phyloP scores from a whole-genome alignment of 2,113 vertebrate genomes.

The Dolichallabes microphthalmus region DNA sequence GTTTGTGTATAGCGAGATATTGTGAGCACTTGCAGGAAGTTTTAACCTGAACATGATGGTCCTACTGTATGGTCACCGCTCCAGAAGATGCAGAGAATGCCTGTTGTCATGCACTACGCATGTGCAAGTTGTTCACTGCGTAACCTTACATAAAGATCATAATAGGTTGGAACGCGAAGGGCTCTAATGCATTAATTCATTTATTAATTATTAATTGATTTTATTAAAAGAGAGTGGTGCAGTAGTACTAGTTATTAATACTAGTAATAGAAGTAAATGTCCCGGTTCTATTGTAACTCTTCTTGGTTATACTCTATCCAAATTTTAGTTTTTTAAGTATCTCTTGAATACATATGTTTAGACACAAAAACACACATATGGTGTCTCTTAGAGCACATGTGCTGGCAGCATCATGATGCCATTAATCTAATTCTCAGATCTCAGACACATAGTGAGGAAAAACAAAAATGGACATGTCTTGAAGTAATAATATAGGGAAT shows the following conservation, averaged over 20 bases:
- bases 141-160: neutral
- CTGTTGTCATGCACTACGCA: neutral
- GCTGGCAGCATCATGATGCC: constrained; percentile 14
- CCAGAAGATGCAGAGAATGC: neutral
- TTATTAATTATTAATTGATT: neutral
- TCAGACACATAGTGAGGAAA: neutral
- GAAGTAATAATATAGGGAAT: neutral
- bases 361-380: neutral
- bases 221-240: neutral
- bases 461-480: neutral
- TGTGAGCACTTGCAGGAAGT: neutral
- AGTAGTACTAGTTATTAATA: neutral
- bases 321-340: neutral
- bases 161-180: neutral
- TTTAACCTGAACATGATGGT: neutral
- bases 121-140: neutral
- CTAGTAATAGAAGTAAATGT: neutral
- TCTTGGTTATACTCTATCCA: neutral
- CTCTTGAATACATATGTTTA: neutral
- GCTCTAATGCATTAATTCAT: neutral
- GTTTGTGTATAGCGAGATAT: neutral
- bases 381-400: constrained; percentile 4
- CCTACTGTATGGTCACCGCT: neutral
- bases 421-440: constrained; percentile 3
- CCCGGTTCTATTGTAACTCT: neutral